Percentiles rank a stretch among this genome's conserved stretches.
Conservation (phyloP, 2,888 invertebrate genomes). For the Sminthurinus aureus region DNA sequence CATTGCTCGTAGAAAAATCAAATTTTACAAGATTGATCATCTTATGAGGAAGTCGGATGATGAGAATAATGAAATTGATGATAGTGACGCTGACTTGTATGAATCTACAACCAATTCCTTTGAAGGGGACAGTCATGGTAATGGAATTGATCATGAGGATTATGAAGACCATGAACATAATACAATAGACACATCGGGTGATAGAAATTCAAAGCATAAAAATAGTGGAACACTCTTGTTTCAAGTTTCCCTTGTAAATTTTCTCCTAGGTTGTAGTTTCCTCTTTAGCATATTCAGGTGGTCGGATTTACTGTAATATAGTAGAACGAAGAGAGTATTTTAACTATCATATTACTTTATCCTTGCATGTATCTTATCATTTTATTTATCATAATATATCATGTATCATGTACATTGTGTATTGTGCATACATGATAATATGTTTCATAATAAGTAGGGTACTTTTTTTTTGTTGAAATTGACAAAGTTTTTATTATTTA, state of each 20-base stretch:
- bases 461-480: too few relatives aligned
- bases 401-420: too few relatives aligned
- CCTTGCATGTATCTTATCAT: too few relatives aligned
- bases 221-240: background rate
- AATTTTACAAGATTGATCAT: constrained; percentile 33
- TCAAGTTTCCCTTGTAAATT: background rate
- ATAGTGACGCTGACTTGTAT: background rate
- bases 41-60: constrained; percentile 43
- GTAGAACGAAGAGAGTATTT: too few relatives aligned
- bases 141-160: constrained; percentile 38
- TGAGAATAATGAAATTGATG: constrained; percentile 37
- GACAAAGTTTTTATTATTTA: background rate
- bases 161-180: constrained; percentile 13
- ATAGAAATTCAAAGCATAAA: background rate
- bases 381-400: too few relatives aligned
- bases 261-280: background rate
- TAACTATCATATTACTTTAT: too few relatives aligned
- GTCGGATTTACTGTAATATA: background rate
- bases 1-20: constrained; percentile 43
- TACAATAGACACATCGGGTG: background rate
- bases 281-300: background rate
- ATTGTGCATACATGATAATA: too few relatives aligned
- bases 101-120: constrained; percentile 27
- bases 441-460: too few relatives aligned
- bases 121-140: constrained; percentile 28